Percentiles rank a stretch among this genome's conserved stretches.
These are phyloP conservation scores for Dasyprocta punctata DNA, from an alignment of 2,113 vertebrate species.

Conservation along the genomic window DNA sequence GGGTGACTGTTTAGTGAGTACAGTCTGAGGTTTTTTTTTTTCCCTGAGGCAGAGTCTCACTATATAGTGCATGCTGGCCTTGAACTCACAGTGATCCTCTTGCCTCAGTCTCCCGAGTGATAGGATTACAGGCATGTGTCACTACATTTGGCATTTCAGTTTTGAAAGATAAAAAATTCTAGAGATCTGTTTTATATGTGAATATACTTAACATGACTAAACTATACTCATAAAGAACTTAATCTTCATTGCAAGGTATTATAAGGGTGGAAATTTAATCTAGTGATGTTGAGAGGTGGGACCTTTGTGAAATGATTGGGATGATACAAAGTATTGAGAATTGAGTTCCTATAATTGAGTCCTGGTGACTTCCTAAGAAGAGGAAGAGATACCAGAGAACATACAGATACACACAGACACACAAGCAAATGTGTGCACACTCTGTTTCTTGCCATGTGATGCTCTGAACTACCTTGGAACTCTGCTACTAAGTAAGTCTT, in stretches of 20 bases:
- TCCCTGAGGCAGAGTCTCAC: neutral
- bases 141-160: neutral
- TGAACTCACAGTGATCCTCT: too few relatives aligned
- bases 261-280: neutral
- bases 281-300: neutral
- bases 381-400: neutral
- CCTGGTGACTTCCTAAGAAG: neutral
- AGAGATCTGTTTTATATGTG: neutral
- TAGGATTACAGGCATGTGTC: too few relatives aligned
- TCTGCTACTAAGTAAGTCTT: neutral
- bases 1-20: neutral
- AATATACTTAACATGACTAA: neutral
- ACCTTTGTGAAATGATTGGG: neutral
- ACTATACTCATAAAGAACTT: neutral
- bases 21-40: neutral
- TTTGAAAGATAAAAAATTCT: neutral
- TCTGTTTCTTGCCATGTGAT: neutral
- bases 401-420: neutral
- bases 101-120: too few relatives aligned
- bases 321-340: neutral
- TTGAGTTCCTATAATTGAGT: neutral
- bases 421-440: too few relatives aligned
- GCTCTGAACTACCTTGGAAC: neutral
- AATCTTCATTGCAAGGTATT: neutral
- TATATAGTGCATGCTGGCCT: neutral